Evolutionary conservation across 2,113 vertebrate genomes (phyloP).

Genomic region (Arothron firmamentum): DNA sequence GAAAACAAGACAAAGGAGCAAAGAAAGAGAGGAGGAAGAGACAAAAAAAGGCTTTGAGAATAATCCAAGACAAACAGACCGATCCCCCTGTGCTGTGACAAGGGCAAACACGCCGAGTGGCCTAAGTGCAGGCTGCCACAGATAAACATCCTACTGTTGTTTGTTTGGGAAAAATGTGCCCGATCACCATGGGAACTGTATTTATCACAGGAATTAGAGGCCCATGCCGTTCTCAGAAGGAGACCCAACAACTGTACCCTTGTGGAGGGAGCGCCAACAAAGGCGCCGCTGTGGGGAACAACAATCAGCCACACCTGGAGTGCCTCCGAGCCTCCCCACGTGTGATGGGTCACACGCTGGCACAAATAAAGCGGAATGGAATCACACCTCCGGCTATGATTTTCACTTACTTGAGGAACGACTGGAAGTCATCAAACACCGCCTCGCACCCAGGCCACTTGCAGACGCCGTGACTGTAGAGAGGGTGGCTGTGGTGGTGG

Average conservation of each 20-base stretch:
- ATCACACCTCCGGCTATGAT: not conserved
- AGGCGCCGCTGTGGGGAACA: slow-evolving; percentile 42
- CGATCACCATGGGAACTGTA: slow-evolving; percentile 79
- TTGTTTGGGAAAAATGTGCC: slow-evolving; percentile 83
- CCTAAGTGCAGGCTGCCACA: slow-evolving; percentile 75
- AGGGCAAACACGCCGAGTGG: slow-evolving; percentile 79
- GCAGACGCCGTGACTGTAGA: slow-evolving; percentile 97
- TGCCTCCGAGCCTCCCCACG: slow-evolving; percentile 33
- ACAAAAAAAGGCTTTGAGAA: slow-evolving; percentile 23
- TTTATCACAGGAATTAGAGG: slow-evolving; percentile 87
- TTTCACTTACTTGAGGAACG: slow-evolving; percentile 94
- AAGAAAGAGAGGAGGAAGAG: slow-evolving; percentile 13
- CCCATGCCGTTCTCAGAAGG: slow-evolving; percentile 75
- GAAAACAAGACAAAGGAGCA: slow-evolving; percentile 10
- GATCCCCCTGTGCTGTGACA: slow-evolving; percentile 69
- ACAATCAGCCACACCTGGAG: slow-evolving; percentile 60
- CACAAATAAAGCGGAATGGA: slow-evolving; percentile 34
- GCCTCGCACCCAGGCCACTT: slow-evolving; percentile 99
- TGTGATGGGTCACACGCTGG: slow-evolving; percentile 38
- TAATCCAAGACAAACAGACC: slow-evolving; percentile 31
- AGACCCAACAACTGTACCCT: slow-evolving; percentile 51
- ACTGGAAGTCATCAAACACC: slow-evolving; percentile 95
- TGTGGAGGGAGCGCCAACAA: slow-evolving; percentile 39
- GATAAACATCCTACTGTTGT: slow-evolving; percentile 85
- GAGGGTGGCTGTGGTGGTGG: slow-evolving; percentile 89